Evolutionary conservation across 2,888 invertebrate genomes (phyloP), one percentile per base, ranked within the genome.

Genomic region (Parnassius glacialis): DNA sequence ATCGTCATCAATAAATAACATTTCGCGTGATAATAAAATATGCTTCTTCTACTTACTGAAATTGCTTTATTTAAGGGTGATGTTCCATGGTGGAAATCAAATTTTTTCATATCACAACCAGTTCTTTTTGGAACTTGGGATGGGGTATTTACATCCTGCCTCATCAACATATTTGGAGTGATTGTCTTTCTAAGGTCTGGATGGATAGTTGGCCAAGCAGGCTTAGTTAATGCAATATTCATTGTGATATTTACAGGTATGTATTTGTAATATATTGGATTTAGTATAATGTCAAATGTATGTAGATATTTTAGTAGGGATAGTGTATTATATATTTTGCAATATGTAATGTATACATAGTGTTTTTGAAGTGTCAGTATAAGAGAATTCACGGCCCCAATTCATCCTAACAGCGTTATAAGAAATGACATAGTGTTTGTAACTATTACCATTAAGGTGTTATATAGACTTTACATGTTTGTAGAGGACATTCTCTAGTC

Each of bases 71-170:
- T 72, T 57, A 81, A 95, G 95, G 95, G 94, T 69, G 94, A 95
- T 75, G 94, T 95, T 69, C 97, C 97, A 57, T 98, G 98, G 98
- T 98, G 98, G 98, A 97, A 97, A 87, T 96, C 97, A 43, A 98
- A 98, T 81, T 98, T 99, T 87, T 98, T 99, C 81, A 95, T 99
- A 85, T 97, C 97, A 44, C 97, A 98, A 84, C 98, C 98, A 45
- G 96, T 98, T 59, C 91, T 98, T 58, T 99, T 99, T 92, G 98
- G 99, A 12, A 98, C 98, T 1, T 99, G 97, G 97, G 99, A 99
- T 88, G 99, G 99, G 68, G 99, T 99, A 9, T 99, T 98, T 83
- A 98, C 98, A 61, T 98, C 98, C 58, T 98, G 98, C 81, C 94
- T 99, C 75, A 98, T 99, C 79, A 99, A 99, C 87, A 97, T 99